Conservation (phyloP, 2,888 invertebrate species). For the Gymnoscelis rufifasciata region DNA sequence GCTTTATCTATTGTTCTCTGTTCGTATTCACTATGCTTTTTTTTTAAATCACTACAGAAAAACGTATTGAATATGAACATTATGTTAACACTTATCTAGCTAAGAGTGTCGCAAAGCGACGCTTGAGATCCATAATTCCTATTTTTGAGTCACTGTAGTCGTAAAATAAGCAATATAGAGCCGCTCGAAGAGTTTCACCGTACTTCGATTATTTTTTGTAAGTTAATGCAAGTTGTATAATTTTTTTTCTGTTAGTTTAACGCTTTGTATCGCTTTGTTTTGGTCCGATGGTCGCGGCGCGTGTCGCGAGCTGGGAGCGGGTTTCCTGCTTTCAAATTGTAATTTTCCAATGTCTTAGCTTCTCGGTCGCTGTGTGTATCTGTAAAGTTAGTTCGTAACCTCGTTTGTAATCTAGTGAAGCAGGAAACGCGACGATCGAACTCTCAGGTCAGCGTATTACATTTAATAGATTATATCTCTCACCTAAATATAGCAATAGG, state of each 20-base stretch:
- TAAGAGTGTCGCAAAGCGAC: conserved; percentile 27
- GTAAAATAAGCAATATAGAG: conserved; percentile 25
- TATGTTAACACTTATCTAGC: conserved; percentile 23
- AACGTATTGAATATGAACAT: conserved; percentile 25
- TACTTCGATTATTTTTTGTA: conserved; percentile 24
- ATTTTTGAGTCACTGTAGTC: conserved; percentile 31
- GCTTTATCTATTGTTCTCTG: conserved; percentile 17
- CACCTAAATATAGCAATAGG: conserved; percentile 51
- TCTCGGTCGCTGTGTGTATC: conserved; percentile 1
- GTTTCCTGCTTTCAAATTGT: conserved; percentile 17
- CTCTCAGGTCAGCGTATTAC: conserved; percentile 13
- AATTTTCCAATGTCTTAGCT: not conserved
- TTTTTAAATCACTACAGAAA: conserved; percentile 11
- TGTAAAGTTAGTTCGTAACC: conserved; percentile 21
- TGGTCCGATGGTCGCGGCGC: conserved; percentile 1
- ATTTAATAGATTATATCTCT: conserved; percentile 35
- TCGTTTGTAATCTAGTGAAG: conserved; percentile 11
- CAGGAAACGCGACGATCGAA: conserved; percentile 14
- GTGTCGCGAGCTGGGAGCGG: not conserved
- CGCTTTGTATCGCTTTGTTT: conserved; percentile 26
- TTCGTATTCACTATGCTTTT: conserved; percentile 20
- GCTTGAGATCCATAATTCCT: conserved; percentile 29
- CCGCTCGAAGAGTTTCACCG: conserved; percentile 23
- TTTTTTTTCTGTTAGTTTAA: conserved; percentile 26
- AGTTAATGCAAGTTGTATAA: conserved; percentile 28